Conservation (phyloP, 1,140 invertebrate genomes). For the Drosophila cardini region DNA sequence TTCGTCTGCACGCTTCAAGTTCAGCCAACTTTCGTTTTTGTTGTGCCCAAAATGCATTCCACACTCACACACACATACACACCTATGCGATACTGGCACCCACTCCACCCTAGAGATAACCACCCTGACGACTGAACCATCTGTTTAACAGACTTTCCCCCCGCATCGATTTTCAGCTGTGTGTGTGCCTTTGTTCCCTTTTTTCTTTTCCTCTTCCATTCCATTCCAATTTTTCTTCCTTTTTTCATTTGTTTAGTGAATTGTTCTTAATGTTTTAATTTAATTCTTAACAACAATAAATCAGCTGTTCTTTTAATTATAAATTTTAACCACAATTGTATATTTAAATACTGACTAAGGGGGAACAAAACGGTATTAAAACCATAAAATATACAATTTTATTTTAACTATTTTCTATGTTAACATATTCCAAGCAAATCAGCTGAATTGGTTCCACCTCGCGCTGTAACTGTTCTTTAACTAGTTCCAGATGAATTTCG, state of each 20-base stretch:
- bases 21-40: conserved; percentile 82
- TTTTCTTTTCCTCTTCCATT: conserved; percentile 1
- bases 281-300: background rate
- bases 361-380: too few species aligned
- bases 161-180: conserved; percentile 54
- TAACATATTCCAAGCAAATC: background rate
- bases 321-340: too few species aligned
- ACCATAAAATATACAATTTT: too few species aligned
- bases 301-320: background rate
- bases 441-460: background rate
- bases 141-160: conserved; percentile 38
- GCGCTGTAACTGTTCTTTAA: background rate
- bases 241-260: background rate
- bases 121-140: conserved; percentile 45
- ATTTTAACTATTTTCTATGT: background rate
- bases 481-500: background rate
- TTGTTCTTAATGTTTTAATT: background rate
- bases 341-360: background rate
- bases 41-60: conserved; percentile 66
- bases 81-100: background rate
- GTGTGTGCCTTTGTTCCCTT: background rate
- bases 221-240: too few species aligned
- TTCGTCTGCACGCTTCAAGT: conserved; percentile 57
- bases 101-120: conserved; percentile 30
- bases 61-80: conserved; percentile 5